Evolutionary conservation across 2,888 invertebrate species (phyloP).

Genomic region (Tineola bisselliella): DNA sequence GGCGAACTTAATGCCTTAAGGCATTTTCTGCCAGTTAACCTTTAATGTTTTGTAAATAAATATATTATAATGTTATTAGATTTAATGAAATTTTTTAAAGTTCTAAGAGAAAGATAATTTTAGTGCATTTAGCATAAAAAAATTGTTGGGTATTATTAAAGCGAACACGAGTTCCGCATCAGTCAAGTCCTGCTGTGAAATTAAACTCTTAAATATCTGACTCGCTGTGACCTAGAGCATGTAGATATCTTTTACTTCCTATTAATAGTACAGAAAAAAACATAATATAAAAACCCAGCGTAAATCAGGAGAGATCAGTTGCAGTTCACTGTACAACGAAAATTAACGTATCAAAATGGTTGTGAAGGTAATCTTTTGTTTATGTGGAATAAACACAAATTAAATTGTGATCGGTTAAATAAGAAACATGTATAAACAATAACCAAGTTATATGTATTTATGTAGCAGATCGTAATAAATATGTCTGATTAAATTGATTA

Average conservation of each 20-base stretch:
- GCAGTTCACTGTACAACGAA: slow-evolving; percentile 52
- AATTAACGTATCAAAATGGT: slow-evolving; percentile 57
- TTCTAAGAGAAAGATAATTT: neutral
- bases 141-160: neutral
- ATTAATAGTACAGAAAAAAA: slow-evolving; percentile 44
- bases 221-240: slow-evolving; percentile 49
- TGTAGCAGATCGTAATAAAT: neutral
- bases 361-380: slow-evolving; percentile 45
- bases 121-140: too few relatives aligned
- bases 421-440: too few relatives aligned
- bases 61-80: too few relatives aligned
- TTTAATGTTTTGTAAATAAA: too few relatives aligned
- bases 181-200: neutral
- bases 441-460: neutral
- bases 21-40: too few relatives aligned
- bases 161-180: neutral
- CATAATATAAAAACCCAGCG: slow-evolving; percentile 40
- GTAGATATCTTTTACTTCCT: slow-evolving; percentile 54
- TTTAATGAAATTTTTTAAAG: too few relatives aligned
- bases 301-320: slow-evolving; percentile 48
- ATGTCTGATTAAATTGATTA: neutral
- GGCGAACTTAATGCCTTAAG: too few relatives aligned
- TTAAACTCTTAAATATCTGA: neutral
- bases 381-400: neutral
- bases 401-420: neutral